Evolutionary conservation across 2,888 invertebrate species (phyloP).

Genomic region (Caenorhabditis sp.): DNA sequence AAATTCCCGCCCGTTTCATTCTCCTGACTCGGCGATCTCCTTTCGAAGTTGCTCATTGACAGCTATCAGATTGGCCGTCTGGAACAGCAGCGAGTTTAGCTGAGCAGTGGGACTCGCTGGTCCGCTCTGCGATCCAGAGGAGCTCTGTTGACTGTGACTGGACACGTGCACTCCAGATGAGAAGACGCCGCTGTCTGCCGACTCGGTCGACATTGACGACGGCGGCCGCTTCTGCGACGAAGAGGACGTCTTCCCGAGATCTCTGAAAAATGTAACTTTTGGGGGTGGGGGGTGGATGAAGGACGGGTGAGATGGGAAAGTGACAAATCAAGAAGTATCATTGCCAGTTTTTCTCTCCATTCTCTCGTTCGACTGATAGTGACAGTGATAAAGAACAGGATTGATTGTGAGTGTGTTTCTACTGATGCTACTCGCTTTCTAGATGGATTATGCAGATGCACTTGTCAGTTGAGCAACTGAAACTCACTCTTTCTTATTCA

Average conservation of each 20-base stretch:
- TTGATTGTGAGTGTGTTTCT: constrained; percentile 4
- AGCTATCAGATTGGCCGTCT: constrained; percentile 69
- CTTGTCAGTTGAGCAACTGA: constrained; percentile 1
- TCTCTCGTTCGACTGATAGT: constrained; percentile 35
- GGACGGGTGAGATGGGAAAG: neutral
- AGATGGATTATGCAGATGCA: too few relatives aligned
- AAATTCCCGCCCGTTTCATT: neutral
- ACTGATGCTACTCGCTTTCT: too few relatives aligned
- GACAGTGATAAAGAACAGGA: constrained; percentile 59
- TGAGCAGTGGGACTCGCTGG: constrained; percentile 70
- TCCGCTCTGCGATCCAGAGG: constrained; percentile 60
- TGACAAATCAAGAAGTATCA: constrained; percentile 25
- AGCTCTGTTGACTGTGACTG: constrained; percentile 45
- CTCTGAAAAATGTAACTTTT: constrained; percentile 26
- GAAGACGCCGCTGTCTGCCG: constrained; percentile 67
- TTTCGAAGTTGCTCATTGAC: constrained; percentile 71
- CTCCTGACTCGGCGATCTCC: constrained; percentile 67
- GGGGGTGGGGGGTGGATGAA: too few relatives aligned
- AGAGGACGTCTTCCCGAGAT: constrained; percentile 40
- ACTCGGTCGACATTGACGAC: constrained; percentile 69
- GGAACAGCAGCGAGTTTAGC: constrained; percentile 59
- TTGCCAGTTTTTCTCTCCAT: constrained; percentile 43
- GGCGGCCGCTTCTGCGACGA: constrained; percentile 62
- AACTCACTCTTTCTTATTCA: constrained; percentile 51
- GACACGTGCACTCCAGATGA: constrained; percentile 54